Conservation (phyloP, 2,113 vertebrate species). For the Pelecanoides urinatrix region DNA sequence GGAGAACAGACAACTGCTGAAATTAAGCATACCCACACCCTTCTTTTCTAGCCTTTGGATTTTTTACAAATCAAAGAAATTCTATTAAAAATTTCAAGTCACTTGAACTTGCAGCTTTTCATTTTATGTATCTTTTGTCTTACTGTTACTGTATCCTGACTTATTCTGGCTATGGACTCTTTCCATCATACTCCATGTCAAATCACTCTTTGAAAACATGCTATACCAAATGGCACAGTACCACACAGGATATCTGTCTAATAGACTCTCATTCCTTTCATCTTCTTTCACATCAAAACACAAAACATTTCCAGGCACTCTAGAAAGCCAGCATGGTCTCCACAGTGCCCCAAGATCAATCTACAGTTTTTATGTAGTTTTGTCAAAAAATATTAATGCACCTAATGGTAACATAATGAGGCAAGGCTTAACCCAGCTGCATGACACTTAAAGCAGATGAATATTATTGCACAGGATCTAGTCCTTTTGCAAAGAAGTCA, state of each 20-base stretch:
- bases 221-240: neutral
- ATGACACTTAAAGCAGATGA: slow-evolving; percentile 45
- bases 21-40: neutral
- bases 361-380: slow-evolving; percentile 36
- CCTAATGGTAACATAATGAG: slow-evolving; percentile 51
- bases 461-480: slow-evolving; percentile 39
- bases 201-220: neutral
- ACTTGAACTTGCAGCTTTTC: neutral
- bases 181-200: neutral
- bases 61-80: neutral
- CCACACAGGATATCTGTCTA: neutral
- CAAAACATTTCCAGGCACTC: neutral
- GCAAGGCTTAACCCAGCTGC: slow-evolving; percentile 43
- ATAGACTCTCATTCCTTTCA: neutral
- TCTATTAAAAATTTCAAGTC: neutral
- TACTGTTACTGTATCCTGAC: neutral
- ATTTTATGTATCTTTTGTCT: neutral
- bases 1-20: neutral
- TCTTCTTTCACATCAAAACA: neutral
- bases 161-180: neutral
- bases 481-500: neutral
- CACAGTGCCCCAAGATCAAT: neutral
- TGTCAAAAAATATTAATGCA: slow-evolving; percentile 39
- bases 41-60: neutral
- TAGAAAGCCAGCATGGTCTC: slow-evolving; percentile 18